A percentile compares a stretch with the other conserved stretches of the same genome.
Evolutionary conservation across 2,113 vertebrate species (phyloP).

Genomic region (Planiliza haematocheilus): DNA sequence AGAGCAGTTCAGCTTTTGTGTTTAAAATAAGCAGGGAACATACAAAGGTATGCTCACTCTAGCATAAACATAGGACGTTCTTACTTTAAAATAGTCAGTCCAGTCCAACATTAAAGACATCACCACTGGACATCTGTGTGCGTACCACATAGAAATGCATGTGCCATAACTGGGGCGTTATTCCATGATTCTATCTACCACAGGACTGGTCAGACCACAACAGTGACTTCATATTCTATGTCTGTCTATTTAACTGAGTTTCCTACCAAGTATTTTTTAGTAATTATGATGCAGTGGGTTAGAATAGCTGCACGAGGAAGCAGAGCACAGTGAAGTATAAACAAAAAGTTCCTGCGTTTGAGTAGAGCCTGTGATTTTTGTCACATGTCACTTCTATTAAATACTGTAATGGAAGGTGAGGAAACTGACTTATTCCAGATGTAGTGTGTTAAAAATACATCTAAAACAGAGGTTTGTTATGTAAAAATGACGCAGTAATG

Average conservation of each 20-base stretch:
- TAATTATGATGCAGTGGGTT: conserved; percentile 15
- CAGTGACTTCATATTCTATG: conserved; percentile 59
- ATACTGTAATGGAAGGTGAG: background rate
- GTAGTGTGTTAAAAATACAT: background rate
- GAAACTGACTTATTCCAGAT: background rate
- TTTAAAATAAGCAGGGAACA: conserved; percentile 6
- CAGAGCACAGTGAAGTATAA: background rate
- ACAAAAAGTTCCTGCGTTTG: background rate
- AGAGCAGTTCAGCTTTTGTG: conserved; percentile 6
- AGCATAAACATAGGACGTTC: conserved; percentile 3
- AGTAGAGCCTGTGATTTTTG: background rate
- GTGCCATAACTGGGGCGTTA: conserved; percentile 31
- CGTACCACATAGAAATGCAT: conserved; percentile 12
- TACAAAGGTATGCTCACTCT: background rate
- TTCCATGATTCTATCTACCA: conserved; percentile 47
- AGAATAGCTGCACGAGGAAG: background rate
- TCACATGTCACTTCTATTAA: background rate
- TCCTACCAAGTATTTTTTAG: conserved; percentile 21
- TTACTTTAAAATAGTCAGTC: conserved; percentile 4
- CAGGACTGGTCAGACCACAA: conserved; percentile 10
- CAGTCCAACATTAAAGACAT: conserved; percentile 22
- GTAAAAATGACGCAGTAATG: background rate
- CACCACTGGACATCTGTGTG: background rate
- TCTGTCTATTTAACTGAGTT: conserved; percentile 31
- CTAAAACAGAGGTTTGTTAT: background rate